Evolutionary conservation across 2,113 vertebrate genomes (phyloP), one percentile per base, ranked within the genome.

Genomic region (Dolichallabes microphthalmus): DNA sequence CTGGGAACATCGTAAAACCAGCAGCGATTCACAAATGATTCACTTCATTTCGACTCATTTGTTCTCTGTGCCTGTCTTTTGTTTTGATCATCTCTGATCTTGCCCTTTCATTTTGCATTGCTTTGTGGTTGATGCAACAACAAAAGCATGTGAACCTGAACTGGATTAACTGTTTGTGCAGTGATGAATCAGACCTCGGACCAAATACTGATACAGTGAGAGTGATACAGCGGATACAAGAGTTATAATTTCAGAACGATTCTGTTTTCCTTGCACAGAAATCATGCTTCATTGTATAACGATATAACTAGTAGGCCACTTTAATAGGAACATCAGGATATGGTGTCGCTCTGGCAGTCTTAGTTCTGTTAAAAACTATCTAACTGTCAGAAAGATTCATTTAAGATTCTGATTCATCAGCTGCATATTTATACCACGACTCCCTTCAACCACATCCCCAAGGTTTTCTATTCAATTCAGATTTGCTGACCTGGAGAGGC

Each of bases 81-180:
- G 39, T 84, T 14, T 64, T 64, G 22, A 22, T 68, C 79, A 52
- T 66, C 79, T 80, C 61, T 66, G 61, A 27, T 82, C 61, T 32
- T 68, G 15, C 50, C 76, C 76, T 78, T 78, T 78, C 52, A 78
- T 69, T 53, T 69, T 7, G 4, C 27, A 68, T 53, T 27, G 61
- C 80, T 82, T 66, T 53, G 50, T 66, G 45, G 52, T 25, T 11
- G 35, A 52, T 52, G 53, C 55, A 39, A n/a, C 58, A 19, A 63
- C 73, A 68, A 53, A 68, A 68, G 45, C 39, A 50, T 20, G 39
- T 52, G 27, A 78, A 35, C 76, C 76, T 58, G 15, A 77, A 32
- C 17, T 20, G 53, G 58, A 57, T 32, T 58, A 78, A 35, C 52
- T 76, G 12, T 78, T 58, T 78, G 76, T 78, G 53, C 30, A 58